Conservation (phyloP, 53 echinoderm and acorn worm species). For the Apostichopus leukothele region DNA sequence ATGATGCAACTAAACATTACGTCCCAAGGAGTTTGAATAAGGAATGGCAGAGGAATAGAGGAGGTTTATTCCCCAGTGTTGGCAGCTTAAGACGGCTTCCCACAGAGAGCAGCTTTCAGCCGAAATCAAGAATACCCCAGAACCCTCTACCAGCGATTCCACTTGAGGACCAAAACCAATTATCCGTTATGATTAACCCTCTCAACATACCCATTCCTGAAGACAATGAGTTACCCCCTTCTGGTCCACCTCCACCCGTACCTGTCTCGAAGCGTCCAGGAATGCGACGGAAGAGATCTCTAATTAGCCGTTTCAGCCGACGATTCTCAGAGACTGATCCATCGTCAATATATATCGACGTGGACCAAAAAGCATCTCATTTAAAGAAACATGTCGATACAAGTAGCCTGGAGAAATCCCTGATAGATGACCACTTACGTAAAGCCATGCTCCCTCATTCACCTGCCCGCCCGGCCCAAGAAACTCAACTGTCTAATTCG, state of each 20-base stretch:
- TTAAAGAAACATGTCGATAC: not conserved
- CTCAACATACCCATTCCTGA: not conserved
- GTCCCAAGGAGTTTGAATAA: slow-evolving; percentile 19
- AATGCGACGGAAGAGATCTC: not conserved
- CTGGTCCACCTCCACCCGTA: not conserved
- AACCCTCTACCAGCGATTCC: slow-evolving; percentile 37
- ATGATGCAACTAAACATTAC: not conserved
- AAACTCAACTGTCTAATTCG: not conserved
- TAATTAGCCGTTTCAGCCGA: slow-evolving; percentile 6
- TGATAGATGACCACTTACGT: slow-evolving; percentile 4
- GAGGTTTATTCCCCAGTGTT: not conserved
- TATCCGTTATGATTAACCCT: slow-evolving; percentile 32
- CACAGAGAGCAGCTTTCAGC: slow-evolving; percentile 31
- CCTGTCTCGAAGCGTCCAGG: not conserved
- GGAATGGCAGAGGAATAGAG: slow-evolving; percentile 1
- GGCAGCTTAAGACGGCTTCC: slow-evolving; percentile 29
- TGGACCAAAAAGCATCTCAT: not conserved
- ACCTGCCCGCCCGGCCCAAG: not conserved
- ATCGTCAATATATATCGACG: slow-evolving; percentile 4
- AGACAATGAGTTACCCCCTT: not conserved
- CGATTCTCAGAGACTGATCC: not conserved
- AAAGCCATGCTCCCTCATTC: slow-evolving; percentile 5
- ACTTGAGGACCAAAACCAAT: not conserved
- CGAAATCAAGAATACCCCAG: slow-evolving; percentile 10
- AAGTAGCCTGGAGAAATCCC: not conserved